Evolutionary conservation across 2,113 vertebrate species (phyloP), one percentile per base, ranked within the genome.

Genomic region (Bungarus multicinctus): DNA sequence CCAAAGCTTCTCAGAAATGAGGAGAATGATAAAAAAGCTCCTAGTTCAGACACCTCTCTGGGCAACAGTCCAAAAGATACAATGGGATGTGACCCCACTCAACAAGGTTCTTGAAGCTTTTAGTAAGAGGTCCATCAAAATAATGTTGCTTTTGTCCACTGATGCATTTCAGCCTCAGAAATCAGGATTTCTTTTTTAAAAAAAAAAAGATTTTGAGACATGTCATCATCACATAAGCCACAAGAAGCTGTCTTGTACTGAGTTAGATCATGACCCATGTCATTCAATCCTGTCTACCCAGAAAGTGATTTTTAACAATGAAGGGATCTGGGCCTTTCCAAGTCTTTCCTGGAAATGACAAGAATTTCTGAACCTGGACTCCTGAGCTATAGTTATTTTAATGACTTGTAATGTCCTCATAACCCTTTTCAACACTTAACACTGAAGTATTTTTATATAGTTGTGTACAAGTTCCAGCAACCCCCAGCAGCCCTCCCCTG

Each of bases 1-100:
- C 94, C 11, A 1, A 90, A 95, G 94, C 52, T 53, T 94, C 94
- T 89, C 3, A 5, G 89, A 90, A 90, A 93, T 58, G 25, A 95
- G 54, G 52, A 69, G 45, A 85, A 30, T 45, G 58, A 88, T 69
- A 11, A n/a, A 53, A 1, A 52, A 53, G 74, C 54, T 85, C 64
- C 87, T 43, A 57, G 53, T 3, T 50, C 85, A 45, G 0, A 0
- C 57, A 0, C 30, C 50, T 87, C 90, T 81, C 0, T 10, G 81
- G 57, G 22, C 0, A 54, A 34, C 0, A 27, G 54, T 85, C 10
- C 20, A 89, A 27, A 39, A 54, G 27, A 3, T 25, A 18, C 12
- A 47, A 30, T 34, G 12, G 25, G 53, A 47, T 0, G 0, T 12
- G 89, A 45, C 60, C 85, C 45, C 0, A 0, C 2, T 57, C 54